Percentiles rank a stretch among this genome's conserved stretches.
phyloP scores from a whole-genome alignment of 2,888 invertebrate species.

The Endomychus coccineus region DNA sequence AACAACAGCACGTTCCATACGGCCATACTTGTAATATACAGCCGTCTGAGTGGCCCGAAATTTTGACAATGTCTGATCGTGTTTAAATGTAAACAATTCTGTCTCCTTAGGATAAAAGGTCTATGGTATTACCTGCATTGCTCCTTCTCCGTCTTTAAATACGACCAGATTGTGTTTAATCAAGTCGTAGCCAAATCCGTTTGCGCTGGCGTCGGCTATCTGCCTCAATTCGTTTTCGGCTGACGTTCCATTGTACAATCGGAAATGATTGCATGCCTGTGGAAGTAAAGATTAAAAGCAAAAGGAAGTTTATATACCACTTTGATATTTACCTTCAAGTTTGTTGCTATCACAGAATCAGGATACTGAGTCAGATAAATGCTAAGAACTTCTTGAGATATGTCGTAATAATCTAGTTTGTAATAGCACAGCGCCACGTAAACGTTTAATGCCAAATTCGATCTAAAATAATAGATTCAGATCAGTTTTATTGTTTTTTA shows the following conservation, averaged over 20 bases:
- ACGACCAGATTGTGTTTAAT: constrained; percentile 94
- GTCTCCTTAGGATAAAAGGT: too few relatives aligned
- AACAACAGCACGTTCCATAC: too few relatives aligned
- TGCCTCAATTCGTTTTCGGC: constrained; percentile 87
- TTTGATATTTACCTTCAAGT: constrained; percentile 62
- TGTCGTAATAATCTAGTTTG: constrained; percentile 96
- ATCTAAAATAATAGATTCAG: too few relatives aligned
- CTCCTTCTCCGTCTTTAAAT: constrained; percentile 88
- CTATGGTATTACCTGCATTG: constrained; percentile 76
- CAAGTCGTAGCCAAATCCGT: constrained; percentile 81
- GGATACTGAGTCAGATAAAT: constrained; percentile 86
- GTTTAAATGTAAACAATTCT: too few relatives aligned
- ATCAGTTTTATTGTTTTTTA: too few relatives aligned
- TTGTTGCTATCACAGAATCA: constrained; percentile 91
- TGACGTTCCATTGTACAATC: constrained; percentile 87
- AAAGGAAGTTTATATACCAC: constrained; percentile 30
- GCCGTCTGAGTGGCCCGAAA: too few relatives aligned
- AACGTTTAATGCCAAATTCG: constrained; percentile 89
- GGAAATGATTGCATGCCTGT: constrained; percentile 71
- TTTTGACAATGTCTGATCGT: too few relatives aligned
- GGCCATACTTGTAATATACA: too few relatives aligned
- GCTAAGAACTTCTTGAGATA: constrained; percentile 93
- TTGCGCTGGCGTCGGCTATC: constrained; percentile 64
- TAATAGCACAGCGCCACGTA: constrained; percentile 97
- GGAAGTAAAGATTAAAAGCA: constrained; percentile 46